These are phyloP conservation scores for Tenualosa thibaudeaui DNA, from an alignment of 2,797 vertebrate genomes.

Conservation along the genomic window DNA sequence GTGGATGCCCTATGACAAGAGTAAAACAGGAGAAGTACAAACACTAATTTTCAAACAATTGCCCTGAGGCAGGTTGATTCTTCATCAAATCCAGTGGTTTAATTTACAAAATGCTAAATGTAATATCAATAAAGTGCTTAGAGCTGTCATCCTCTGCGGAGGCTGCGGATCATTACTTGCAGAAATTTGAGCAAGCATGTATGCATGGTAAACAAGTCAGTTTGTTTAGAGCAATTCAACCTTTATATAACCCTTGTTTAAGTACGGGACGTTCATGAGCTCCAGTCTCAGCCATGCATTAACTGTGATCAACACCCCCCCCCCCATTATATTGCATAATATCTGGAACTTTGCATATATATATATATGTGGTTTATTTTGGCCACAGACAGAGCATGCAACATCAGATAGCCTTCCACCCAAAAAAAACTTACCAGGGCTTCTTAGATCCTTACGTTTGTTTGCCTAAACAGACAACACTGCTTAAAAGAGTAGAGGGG, in stretches of 20 bases:
- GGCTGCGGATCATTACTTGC: background rate
- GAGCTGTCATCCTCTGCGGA: background rate
- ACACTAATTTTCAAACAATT: background rate
- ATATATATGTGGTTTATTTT: conserved; percentile 1
- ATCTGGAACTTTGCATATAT: background rate
- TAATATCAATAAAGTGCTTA: background rate
- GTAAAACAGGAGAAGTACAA: background rate
- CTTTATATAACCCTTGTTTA: background rate
- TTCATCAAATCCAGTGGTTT: background rate
- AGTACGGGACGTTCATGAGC: background rate
- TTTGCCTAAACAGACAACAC: background rate
- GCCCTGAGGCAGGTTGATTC: background rate
- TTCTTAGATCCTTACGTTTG: background rate
- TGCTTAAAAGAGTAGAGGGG: background rate
- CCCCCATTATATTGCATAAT: background rate
- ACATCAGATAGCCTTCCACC: background rate
- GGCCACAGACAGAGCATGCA: background rate
- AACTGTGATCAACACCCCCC: background rate
- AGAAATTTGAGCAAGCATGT: background rate
- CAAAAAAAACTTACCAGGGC: background rate
- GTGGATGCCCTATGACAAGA: background rate
- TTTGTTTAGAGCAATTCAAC: background rate
- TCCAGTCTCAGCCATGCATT: background rate
- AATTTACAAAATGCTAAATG: background rate
- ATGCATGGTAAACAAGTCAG: background rate